A percentile compares a stretch with the other conserved stretches of the same genome.
Conservation (phyloP, 2,113 vertebrate species). For the Glaucidium brasilianum region DNA sequence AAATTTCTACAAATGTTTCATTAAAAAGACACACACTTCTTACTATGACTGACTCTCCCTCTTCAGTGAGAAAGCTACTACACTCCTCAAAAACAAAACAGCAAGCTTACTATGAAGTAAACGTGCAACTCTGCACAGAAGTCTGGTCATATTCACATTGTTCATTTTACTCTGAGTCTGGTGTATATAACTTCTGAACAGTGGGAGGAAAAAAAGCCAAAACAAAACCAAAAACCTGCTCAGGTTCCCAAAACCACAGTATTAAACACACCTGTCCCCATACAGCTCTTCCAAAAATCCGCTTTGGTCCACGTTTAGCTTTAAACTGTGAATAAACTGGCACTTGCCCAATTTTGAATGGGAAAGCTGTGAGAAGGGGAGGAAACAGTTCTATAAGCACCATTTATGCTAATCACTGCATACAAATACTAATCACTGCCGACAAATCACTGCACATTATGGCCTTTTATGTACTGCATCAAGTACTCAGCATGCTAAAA, state of each 20-base stretch:
- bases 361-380: not conserved
- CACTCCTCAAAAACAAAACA: not conserved
- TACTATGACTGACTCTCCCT: not conserved
- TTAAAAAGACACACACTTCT: not conserved
- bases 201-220: not conserved
- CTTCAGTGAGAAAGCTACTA: not conserved
- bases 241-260: not conserved
- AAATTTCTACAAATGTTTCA: not conserved
- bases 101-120: not conserved
- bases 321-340: not conserved
- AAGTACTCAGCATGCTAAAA: not conserved
- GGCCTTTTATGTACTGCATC: not conserved
- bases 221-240: not conserved
- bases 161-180: not conserved
- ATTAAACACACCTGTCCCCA: not conserved
- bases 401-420: slow-evolving; percentile 5
- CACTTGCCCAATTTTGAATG: not conserved
- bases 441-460: slow-evolving; percentile 15
- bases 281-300: not conserved
- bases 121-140: not conserved
- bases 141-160: not conserved
- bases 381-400: not conserved
- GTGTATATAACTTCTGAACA: not conserved
- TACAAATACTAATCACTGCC: not conserved
- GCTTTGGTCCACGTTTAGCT: not conserved